These are phyloP conservation scores for Aurelia sp. DNA, from an alignment of 30 jellyfish, hydroid and myxozoan genomes.

Conservation along the genomic window DNA sequence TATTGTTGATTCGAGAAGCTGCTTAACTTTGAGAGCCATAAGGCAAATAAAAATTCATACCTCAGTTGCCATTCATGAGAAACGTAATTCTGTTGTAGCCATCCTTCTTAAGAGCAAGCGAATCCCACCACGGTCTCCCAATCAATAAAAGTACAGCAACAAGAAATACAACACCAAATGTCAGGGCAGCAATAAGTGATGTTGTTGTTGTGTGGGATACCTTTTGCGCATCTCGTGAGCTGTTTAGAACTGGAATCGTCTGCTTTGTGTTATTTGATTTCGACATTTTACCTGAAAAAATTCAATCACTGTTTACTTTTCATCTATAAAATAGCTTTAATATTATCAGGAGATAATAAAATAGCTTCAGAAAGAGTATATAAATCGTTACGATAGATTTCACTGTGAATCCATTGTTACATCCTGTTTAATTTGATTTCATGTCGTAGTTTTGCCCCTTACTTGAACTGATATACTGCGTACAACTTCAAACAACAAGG, in stretches of 20 bases:
- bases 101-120: conserved; percentile 36
- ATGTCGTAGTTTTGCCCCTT: no score
- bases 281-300: not conserved
- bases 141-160: conserved; percentile 68
- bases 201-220: conserved; percentile 77
- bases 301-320: no score
- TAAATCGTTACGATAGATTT: no score
- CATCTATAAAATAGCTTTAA: no score
- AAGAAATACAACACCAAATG: conserved; percentile 78
- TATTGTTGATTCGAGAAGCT: no score
- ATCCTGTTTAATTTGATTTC: no score
- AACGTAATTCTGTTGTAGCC: conserved; percentile 87
- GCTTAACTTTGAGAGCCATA: no score
- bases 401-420: no score
- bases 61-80: conserved; percentile 81
- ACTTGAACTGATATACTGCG: no score
- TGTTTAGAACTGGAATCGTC: conserved; percentile 40
- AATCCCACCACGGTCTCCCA: conserved; percentile 93
- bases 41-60: not conserved
- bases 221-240: conserved; percentile 29
- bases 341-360: no score
- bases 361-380: no score
- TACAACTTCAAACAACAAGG: no score
- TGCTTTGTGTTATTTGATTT: not conserved
- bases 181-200: conserved; percentile 83